phyloP scores from a whole-genome alignment of 2,888 invertebrate genomes.

The Orthosia gracilis region DNA sequence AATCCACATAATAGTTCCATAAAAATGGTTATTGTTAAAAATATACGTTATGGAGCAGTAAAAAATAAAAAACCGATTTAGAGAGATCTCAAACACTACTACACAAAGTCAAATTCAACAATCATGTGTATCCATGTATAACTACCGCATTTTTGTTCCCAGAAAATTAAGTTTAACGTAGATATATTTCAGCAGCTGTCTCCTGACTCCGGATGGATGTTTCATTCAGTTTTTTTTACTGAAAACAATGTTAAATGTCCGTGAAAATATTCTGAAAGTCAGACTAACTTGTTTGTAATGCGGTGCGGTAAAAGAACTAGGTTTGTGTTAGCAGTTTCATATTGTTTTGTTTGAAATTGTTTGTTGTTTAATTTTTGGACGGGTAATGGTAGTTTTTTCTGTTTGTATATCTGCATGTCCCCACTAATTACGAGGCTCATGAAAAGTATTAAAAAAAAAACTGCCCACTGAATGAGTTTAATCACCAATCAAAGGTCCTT shows the following conservation, averaged over 20 bases:
- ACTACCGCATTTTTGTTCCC: slow-evolving; percentile 1
- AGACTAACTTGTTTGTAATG: slow-evolving; percentile 31
- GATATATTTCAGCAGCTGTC: slow-evolving; percentile 54
- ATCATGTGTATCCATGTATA: background rate
- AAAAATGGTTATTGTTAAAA: too few species aligned
- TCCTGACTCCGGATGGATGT: slow-evolving; percentile 28
- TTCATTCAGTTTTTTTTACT: slow-evolving; percentile 43
- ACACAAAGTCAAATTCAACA: background rate
- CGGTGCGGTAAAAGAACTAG: slow-evolving; percentile 26
- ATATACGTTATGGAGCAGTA: too few species aligned
- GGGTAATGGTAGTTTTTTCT: too few species aligned
- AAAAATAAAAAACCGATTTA: too few species aligned
- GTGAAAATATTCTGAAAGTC: slow-evolving; percentile 28
- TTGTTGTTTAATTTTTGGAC: background rate
- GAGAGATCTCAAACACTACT: too few species aligned
- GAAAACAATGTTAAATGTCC: slow-evolving; percentile 35
- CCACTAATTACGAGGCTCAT: background rate
- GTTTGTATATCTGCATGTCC: too few species aligned
- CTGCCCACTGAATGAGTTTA: too few species aligned
- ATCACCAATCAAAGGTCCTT: too few species aligned
- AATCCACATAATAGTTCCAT: too few species aligned
- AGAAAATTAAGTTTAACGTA: slow-evolving; percentile 35
- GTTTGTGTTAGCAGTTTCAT: slow-evolving; percentile 7
- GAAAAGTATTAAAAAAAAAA: too few species aligned
- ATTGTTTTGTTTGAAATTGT: slow-evolving; percentile 12